These are phyloP conservation scores for Catharus fuscescens DNA, from an alignment of 2,113 vertebrate genomes.

Conservation along the genomic window DNA sequence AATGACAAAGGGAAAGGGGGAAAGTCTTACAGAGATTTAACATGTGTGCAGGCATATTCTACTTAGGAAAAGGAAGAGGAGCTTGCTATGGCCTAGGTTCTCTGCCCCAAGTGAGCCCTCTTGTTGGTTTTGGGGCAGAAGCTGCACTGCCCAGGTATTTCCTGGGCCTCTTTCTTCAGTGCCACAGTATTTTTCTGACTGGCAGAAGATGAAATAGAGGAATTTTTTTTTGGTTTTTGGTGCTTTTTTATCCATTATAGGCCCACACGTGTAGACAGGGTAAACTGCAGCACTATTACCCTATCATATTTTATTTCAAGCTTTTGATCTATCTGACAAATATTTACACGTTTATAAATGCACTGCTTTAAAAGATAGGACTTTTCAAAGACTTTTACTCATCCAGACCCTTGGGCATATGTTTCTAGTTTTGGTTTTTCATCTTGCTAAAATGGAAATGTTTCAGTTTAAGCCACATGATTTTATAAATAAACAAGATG, in stretches of 20 bases:
- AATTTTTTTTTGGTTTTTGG: too few species aligned
- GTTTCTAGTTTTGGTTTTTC: not conserved
- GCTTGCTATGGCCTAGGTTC: not conserved
- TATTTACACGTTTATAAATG: not conserved
- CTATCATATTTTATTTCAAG: not conserved
- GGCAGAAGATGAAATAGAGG: not conserved
- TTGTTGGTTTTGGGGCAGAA: not conserved
- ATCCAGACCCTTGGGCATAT: not conserved
- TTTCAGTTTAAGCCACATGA: not conserved
- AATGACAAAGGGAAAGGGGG: not conserved
- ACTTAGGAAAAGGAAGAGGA: not conserved
- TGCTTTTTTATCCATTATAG: not conserved
- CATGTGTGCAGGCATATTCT: not conserved
- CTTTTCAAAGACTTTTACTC: not conserved
- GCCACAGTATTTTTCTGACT: not conserved
- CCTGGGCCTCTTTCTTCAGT: not conserved
- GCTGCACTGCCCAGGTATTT: not conserved
- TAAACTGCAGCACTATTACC: not conserved
- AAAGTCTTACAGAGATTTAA: not conserved
- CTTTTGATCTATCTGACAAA: not conserved
- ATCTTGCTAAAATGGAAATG: not conserved
- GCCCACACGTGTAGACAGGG: not conserved
- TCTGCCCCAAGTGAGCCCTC: rapidly evolving
- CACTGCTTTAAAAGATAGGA: not conserved
- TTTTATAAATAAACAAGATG: constrained; percentile 27